phyloP scores from a whole-genome alignment of 2,888 invertebrate genomes.

The Muschampia plurimacula region DNA sequence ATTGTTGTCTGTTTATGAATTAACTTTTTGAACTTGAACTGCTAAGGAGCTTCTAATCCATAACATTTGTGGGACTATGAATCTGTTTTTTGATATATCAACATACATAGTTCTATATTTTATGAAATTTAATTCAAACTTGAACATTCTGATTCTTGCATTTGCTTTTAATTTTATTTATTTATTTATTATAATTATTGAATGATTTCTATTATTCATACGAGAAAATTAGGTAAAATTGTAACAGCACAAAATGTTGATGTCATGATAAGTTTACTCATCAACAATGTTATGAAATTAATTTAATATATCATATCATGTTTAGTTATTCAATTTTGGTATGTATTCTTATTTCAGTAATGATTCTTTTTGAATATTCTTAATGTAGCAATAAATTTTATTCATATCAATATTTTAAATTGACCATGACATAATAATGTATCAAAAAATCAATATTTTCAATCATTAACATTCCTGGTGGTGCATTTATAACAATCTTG shows the following conservation, averaged over 20 bases:
- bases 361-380: background rate
- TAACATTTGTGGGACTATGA: too few relatives aligned
- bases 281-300: too few relatives aligned
- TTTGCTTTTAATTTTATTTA: conserved; percentile 3
- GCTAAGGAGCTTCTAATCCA: too few relatives aligned
- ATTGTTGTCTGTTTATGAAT: too few relatives aligned
- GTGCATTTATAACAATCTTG: conserved; percentile 27
- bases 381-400: conserved; percentile 9
- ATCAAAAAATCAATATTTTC: conserved; percentile 27
- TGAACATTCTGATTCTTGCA: conserved; percentile 23
- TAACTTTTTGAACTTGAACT: too few relatives aligned
- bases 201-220: conserved; percentile 12
- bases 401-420: conserved; percentile 13
- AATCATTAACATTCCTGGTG: conserved; percentile 33
- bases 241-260: background rate
- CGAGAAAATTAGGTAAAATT: background rate
- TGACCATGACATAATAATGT: conserved; percentile 20
- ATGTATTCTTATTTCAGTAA: background rate
- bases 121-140: conserved; percentile 24
- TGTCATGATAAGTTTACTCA: background rate
- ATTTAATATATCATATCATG: background rate
- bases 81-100: too few relatives aligned
- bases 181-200: background rate
- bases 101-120: background rate
- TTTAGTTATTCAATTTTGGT: background rate